Base-by-base conservation (phyloP, 2,888 invertebrate genomes). In the Ferdinandea cuprea region DNA sequence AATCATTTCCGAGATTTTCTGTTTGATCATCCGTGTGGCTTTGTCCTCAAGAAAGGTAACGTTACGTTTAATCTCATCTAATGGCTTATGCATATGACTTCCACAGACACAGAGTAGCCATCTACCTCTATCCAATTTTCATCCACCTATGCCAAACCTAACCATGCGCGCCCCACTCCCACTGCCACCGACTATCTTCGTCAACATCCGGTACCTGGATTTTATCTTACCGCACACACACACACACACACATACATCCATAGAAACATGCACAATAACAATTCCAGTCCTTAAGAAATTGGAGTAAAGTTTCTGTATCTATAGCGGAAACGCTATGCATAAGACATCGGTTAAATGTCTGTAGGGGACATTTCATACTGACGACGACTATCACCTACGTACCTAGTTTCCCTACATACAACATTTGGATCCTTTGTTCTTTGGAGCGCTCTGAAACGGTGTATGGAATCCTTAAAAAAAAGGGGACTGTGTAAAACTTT, bases 1-100 rank as follows among this genome's bases (percentile, higher is more conserved):
- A 97, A 97, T 93, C 95, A 96, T 89, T 97, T 97, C 93, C 94
- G 96, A 90, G 96, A 97, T 92, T 97, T 97, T 91, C 93, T 97
- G 87, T 97, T 97, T 91, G 97, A 97, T 92, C 97, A 97, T 92
- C 97, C 97, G 85, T 97, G 97, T 92, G 95, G 96, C 88, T 96
- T 96, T 91, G 97, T 96, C 86, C 93, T 94, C 89, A 96, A 96
- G 92, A 97, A 96, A 94, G 97, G 97, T 97, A 91, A 92, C 35
- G 59, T 77, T 44, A 65, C 52, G 32, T 59, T 76, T 63, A 76
- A 74, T 52, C 81, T 65, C 65, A 83, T 59, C 66, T 76, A 76
- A 81, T 81, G 50, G 54, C 77, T 59, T 77, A 59, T 74, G 69
- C 56, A 71, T 66, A 71, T 71, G 59, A 65, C 56, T 73, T 56